phyloP scores from a whole-genome alignment of 2,113 vertebrate species.

The Chinchilla lanigera region DNA sequence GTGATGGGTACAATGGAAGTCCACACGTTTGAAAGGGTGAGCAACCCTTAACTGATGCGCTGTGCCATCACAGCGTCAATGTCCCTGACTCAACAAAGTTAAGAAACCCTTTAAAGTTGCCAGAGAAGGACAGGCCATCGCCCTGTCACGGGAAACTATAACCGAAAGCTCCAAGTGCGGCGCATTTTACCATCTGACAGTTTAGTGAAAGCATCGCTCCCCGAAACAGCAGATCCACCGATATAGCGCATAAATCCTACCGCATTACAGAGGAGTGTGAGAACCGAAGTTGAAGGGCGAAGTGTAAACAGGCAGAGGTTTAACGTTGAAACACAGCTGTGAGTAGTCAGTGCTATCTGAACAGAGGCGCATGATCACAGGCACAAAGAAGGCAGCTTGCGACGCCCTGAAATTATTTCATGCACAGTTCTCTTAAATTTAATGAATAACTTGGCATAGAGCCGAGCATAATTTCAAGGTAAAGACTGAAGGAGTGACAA shows the following conservation, averaged over 20 bases:
- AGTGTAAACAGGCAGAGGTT: neutral
- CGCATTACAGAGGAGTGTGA: neutral
- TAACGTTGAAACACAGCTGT: neutral
- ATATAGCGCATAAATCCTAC: neutral
- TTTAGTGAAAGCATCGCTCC: conserved; percentile 8
- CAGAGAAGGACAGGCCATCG: neutral
- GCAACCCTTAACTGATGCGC: neutral
- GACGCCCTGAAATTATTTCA: conserved; percentile 44
- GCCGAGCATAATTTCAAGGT: neutral
- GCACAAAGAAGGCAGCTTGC: neutral
- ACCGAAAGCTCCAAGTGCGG: neutral
- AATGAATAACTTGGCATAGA: neutral
- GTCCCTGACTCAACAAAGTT: neutral
- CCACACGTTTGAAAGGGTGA: conserved; percentile 20
- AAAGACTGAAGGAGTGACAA: conserved; percentile 30
- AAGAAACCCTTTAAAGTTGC: neutral
- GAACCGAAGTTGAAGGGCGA: neutral
- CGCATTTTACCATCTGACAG: conserved; percentile 10
- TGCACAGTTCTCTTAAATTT: neutral
- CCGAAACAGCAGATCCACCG: neutral
- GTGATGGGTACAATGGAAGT: neutral
- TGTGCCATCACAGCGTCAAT: neutral
- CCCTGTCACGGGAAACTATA: neutral
- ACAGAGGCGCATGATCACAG: neutral
- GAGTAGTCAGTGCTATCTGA: neutral